These are phyloP conservation scores for Peromyscus nudipes DNA, from an alignment of 2,797 vertebrate genomes.

Conservation along the genomic window DNA sequence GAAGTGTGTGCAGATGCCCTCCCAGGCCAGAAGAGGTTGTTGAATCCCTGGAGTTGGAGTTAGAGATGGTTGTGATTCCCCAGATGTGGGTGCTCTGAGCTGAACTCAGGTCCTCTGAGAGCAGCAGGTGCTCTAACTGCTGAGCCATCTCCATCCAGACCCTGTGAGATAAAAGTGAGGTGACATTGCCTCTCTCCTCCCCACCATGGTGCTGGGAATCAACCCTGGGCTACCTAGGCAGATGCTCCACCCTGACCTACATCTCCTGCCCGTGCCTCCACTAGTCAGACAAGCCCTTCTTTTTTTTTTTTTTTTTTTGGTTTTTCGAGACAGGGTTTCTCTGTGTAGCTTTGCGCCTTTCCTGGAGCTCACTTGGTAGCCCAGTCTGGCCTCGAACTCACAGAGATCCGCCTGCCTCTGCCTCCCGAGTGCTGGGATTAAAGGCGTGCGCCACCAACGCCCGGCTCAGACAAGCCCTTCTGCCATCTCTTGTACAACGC, in stretches of 20 bases:
- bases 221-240: background rate
- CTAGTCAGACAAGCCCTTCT: background rate
- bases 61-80: background rate
- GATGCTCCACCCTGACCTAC: too few relatives aligned
- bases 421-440: too few relatives aligned
- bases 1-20: background rate
- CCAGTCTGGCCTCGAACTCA: too few relatives aligned
- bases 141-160: background rate
- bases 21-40: background rate
- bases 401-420: too few relatives aligned
- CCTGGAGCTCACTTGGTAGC: too few relatives aligned
- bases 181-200: background rate
- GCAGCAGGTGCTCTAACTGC: background rate
- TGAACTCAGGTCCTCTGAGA: background rate
- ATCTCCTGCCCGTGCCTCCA: background rate
- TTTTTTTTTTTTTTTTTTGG: too few relatives aligned
- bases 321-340: too few relatives aligned
- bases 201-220: background rate
- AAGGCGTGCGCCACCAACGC: too few relatives aligned
- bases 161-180: slow-evolving; percentile 39
- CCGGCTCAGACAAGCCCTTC: background rate
- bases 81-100: background rate
- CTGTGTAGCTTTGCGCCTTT: too few relatives aligned
- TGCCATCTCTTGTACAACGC: background rate
- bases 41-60: background rate